These are phyloP conservation scores for Bombylius discolor DNA, from an alignment of 2,888 invertebrate genomes.

Conservation along the genomic window DNA sequence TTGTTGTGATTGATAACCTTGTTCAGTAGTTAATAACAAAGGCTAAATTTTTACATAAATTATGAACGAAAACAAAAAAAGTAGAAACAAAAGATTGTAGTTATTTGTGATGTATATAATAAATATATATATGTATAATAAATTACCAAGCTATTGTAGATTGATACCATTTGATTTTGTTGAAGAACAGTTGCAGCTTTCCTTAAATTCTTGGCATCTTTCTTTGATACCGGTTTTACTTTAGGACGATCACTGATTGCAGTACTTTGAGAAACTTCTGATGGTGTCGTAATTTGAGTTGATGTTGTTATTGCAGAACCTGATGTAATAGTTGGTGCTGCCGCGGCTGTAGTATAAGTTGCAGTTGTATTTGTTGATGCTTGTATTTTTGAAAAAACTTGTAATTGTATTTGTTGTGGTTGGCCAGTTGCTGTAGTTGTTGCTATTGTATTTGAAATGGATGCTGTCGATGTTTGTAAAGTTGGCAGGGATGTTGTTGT, in stretches of 20 bases:
- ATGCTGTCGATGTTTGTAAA: constrained; percentile 6
- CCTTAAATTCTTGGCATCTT: constrained; percentile 60
- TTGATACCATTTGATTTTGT: constrained; percentile 37
- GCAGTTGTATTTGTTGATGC: constrained; percentile 9
- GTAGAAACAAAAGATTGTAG: background rate
- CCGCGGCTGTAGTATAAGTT: constrained; percentile 7
- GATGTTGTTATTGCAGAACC: constrained; percentile 5
- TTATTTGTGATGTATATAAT: background rate
- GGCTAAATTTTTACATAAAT: constrained; percentile 10
- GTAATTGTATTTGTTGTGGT: background rate
- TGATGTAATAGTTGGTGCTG: constrained; percentile 7
- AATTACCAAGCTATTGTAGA: constrained; percentile 34
- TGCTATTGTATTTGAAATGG: background rate
- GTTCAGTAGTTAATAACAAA: constrained; percentile 20
- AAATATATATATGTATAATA: constrained; percentile 12
- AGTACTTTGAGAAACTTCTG: constrained; percentile 45
- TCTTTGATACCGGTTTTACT: constrained; percentile 67
- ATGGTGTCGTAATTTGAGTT: constrained; percentile 33
- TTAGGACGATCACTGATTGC: constrained; percentile 75
- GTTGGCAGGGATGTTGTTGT: constrained; percentile 9
- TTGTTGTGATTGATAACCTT: constrained; percentile 13
- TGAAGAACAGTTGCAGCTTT: constrained; percentile 42
- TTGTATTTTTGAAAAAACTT: background rate
- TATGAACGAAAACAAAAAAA: background rate
- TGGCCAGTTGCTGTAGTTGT: constrained; percentile 1